These are phyloP conservation scores for Macrotrachela quadricornifera DNA, from an alignment of 1,140 invertebrate genomes.

Conservation along the genomic window DNA sequence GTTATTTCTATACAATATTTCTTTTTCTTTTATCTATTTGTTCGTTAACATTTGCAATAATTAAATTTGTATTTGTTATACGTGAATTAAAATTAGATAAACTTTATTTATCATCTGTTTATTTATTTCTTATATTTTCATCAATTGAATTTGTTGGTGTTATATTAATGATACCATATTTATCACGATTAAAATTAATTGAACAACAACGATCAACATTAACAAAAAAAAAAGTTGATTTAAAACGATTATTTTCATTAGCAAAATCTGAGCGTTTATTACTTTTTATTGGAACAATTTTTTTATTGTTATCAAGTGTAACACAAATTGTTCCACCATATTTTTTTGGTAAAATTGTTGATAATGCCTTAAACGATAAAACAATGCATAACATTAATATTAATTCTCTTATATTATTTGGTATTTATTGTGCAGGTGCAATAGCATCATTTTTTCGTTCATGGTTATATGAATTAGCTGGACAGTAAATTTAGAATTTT, in stretches of 20 bases:
- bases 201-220: no score
- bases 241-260: neutral
- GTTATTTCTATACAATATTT: no score
- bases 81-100: no score
- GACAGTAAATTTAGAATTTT: constrained; percentile 12
- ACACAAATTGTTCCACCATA: constrained; percentile 20
- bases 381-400: constrained; percentile 20
- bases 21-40: no score
- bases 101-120: no score
- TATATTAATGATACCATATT: no score
- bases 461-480: constrained; percentile 23
- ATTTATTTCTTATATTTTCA: no score
- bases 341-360: constrained; percentile 27
- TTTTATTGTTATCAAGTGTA: constrained; percentile 17
- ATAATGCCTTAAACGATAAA: constrained; percentile 21
- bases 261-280: constrained; percentile 1
- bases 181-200: no score
- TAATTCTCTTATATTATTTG: constrained; percentile 18
- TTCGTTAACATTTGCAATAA: no score
- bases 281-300: neutral
- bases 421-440: constrained; percentile 18
- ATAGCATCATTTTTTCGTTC: constrained; percentile 17
- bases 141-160: no score
- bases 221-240: neutral
- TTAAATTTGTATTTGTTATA: no score